phyloP scores from a whole-genome alignment of 2,797 vertebrate species.

The Psittacula echo region DNA sequence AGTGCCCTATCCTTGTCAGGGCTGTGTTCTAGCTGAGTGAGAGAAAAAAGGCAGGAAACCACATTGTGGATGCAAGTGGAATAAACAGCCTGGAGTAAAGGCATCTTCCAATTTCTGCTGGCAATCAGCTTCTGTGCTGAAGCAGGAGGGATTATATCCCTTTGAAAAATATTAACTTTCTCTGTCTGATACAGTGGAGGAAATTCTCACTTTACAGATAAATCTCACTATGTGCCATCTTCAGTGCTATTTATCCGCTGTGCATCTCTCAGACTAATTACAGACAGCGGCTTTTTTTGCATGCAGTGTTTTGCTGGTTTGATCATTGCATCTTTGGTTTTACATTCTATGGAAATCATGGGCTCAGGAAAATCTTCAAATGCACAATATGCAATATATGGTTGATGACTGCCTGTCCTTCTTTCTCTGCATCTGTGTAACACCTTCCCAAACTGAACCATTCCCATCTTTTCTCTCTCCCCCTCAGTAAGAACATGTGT shows the following conservation, averaged over 20 bases:
- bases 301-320: not conserved
- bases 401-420: not conserved
- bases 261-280: not conserved
- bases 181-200: not conserved
- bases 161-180: constrained; percentile 13
- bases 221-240: not conserved
- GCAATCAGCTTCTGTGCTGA: not conserved
- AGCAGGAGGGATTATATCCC: constrained; percentile 14
- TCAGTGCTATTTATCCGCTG: not conserved
- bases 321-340: not conserved
- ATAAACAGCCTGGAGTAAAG: constrained; percentile 9
- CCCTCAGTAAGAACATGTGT: not conserved
- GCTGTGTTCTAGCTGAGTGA: not conserved
- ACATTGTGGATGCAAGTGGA: not conserved
- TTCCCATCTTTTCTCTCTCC: not conserved
- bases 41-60: not conserved
- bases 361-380: not conserved
- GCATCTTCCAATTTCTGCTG: not conserved
- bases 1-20: not conserved
- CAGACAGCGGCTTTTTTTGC: not conserved
- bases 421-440: not conserved
- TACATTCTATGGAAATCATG: not conserved
- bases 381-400: not conserved
- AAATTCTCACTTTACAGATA: constrained; percentile 15
- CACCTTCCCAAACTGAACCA: not conserved